Evolutionary conservation across 2,888 invertebrate genomes (phyloP).

Genomic region (Metopia argyrocephala): DNA sequence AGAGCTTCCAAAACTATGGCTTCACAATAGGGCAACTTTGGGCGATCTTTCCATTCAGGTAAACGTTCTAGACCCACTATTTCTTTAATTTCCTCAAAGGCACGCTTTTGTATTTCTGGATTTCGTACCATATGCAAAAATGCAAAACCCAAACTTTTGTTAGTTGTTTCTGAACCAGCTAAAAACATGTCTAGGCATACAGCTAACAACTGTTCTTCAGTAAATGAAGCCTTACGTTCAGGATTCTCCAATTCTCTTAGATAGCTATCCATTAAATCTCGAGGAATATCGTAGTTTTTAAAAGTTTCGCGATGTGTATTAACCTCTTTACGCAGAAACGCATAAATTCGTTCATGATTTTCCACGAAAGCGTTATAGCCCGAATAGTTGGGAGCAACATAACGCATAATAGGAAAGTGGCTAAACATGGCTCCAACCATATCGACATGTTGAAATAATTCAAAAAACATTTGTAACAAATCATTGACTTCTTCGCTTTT

Average conservation of each 20-base stretch:
- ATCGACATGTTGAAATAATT: slow-evolving; percentile 86
- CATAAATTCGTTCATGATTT: slow-evolving; percentile 86
- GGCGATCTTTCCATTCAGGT: slow-evolving; percentile 85
- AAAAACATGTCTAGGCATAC: slow-evolving; percentile 92
- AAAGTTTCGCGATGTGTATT: slow-evolving; percentile 84
- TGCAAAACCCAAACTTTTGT: slow-evolving; percentile 87
- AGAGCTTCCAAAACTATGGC: slow-evolving; percentile 88
- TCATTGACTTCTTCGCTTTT: slow-evolving; percentile 85
- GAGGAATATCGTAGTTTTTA: slow-evolving; percentile 81
- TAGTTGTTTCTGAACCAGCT: slow-evolving; percentile 92
- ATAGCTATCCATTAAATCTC: slow-evolving; percentile 91
- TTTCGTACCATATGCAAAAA: slow-evolving; percentile 86
- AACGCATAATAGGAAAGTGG: slow-evolving; percentile 86
- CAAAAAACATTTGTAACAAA: slow-evolving; percentile 84
- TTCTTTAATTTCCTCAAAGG: slow-evolving; percentile 87
- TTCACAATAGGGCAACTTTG: slow-evolving; percentile 89
- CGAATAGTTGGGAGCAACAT: slow-evolving; percentile 86
- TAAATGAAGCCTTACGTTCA: slow-evolving; percentile 81
- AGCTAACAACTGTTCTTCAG: slow-evolving; percentile 87
- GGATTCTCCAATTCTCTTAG: slow-evolving; percentile 83
- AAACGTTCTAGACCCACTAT: slow-evolving; percentile 85
- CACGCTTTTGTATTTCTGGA: slow-evolving; percentile 86
- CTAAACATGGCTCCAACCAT: slow-evolving; percentile 90
- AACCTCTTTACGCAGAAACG: slow-evolving; percentile 85
- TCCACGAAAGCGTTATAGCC: slow-evolving; percentile 87